phyloP scores from a whole-genome alignment of 1,140 invertebrate genomes.

The Melipona quadrifasciata region DNA sequence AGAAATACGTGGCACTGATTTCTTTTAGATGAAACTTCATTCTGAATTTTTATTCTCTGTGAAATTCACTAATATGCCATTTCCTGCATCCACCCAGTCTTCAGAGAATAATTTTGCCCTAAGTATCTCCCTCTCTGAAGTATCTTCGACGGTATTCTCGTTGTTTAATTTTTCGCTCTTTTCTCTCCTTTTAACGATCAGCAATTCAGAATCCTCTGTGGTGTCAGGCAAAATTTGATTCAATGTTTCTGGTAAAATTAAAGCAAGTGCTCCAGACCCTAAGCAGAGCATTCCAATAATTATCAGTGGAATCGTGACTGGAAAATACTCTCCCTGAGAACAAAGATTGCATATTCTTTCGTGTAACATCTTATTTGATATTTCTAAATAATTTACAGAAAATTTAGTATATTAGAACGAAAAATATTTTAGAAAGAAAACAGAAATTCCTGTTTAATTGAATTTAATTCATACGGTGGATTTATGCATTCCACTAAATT shows the following conservation, averaged over 20 bases:
- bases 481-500: neutral
- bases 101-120: conserved; percentile 76
- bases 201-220: conserved; percentile 83
- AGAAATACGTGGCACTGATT: neutral
- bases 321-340: conserved; percentile 44
- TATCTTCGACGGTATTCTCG: conserved; percentile 41
- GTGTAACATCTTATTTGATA: neutral
- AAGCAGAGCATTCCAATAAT: conserved; percentile 72
- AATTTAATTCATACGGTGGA: neutral
- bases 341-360: neutral
- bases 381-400: neutral
- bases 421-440: neutral
- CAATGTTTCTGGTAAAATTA: conserved; percentile 87
- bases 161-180: conserved; percentile 51
- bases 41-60: conserved; percentile 63
- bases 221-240: conserved; percentile 85
- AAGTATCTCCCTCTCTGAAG: conserved; percentile 65
- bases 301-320: conserved; percentile 46
- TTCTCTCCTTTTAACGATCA: conserved; percentile 48
- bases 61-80: conserved; percentile 77
- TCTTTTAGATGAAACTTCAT: neutral
- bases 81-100: conserved; percentile 75
- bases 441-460: neutral
- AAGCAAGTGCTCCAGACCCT: conserved; percentile 82
- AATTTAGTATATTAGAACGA: too few species aligned